Evolutionary conservation across 64 coral and sea anemone genomes (phyloP), one percentile per base, ranked within the genome.

Genomic region (Anthopleura sola): DNA sequence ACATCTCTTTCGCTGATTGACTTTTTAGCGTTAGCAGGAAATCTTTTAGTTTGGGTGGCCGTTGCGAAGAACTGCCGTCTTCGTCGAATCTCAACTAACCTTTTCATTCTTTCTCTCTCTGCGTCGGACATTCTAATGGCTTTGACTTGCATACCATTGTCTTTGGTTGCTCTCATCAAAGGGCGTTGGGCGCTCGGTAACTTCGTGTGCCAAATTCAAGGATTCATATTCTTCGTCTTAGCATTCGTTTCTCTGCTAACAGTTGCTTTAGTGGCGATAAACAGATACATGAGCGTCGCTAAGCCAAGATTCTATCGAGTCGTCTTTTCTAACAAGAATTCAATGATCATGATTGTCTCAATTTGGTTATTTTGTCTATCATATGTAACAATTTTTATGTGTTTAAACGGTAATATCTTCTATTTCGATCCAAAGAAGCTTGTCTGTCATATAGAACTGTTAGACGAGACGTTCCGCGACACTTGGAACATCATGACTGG

Each of bases 111-210:
- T 3, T 88, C 93, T 11, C 75, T 94, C 6, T 84, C 93, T 17
- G 82, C 77, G 40, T 85, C 88, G 8, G 93, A 94, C 37, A 91
- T 94, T 16, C n/a, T 91, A 15, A 88, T 88, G 88, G 88, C 93
- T 32, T 51, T 75, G 3, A 38, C 88, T 15, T 91, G 93, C 16
- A 93, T 93, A 10, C 92, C 92, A 1, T 83, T 90, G 34, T 93
- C 92, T 12, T 53, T 37, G 13, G 64, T 86, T 46, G 92, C 89
- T 23, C 88, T 93, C 28, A 80, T 89, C 14, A 58, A 85, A n/a
- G 84, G 88, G 37, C 58, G 60, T 11, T 93, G 92, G 88, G 2
- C 83, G 16, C 87, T 86, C 23, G 88, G 78, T 9, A 21, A 40
- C 3, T 18, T 31, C 0, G 60, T 78, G 55, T 93, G 92, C 37